Conservation (phyloP, 2,113 vertebrate genomes). For the Pangasianodon gigas region DNA sequence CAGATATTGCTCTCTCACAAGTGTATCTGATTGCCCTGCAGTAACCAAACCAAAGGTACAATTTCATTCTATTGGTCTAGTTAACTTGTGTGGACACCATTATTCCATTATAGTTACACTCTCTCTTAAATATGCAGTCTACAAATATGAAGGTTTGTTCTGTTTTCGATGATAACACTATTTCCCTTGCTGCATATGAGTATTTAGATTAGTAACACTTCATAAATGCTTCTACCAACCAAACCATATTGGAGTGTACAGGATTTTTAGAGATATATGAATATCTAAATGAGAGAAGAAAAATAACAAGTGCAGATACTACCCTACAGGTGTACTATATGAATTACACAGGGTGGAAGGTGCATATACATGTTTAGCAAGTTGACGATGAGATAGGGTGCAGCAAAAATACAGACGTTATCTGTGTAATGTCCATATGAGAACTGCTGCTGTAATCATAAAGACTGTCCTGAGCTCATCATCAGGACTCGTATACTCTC, state of each 20-base stretch:
- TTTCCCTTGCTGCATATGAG: neutral
- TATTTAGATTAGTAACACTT: neutral
- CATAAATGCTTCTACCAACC: neutral
- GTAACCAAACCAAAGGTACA: constrained; percentile 81
- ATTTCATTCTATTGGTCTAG: neutral
- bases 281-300: neutral
- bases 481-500: neutral
- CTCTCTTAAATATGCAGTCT: neutral
- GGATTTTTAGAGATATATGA: neutral
- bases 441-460: neutral
- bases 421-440: neutral
- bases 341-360: neutral
- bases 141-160: neutral
- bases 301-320: neutral
- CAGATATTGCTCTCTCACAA: constrained; percentile 65
- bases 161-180: neutral
- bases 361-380: too few species aligned
- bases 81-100: neutral
- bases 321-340: neutral
- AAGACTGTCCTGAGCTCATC: neutral
- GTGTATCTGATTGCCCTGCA: constrained; percentile 70
- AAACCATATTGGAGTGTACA: neutral
- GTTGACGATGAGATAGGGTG: neutral
- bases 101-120: neutral
- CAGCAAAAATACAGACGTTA: neutral